Conservation (phyloP, 2,888 invertebrate genomes). For the Rhagonycha lutea region DNA sequence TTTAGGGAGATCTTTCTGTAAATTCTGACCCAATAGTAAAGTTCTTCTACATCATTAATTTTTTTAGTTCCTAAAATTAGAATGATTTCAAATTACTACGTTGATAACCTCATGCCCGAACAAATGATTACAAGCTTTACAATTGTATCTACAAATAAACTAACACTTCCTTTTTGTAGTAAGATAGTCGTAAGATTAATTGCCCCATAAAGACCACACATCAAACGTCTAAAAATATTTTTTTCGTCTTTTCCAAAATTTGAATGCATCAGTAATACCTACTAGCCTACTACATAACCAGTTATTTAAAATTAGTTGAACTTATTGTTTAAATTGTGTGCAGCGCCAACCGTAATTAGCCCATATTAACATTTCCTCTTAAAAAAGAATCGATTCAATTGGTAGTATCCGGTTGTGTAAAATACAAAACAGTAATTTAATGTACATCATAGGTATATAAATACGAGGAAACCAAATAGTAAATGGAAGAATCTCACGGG, state of each 20-base stretch:
- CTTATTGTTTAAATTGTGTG: slow-evolving; percentile 13
- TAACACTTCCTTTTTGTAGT: slow-evolving; percentile 24
- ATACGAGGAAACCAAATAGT: background rate
- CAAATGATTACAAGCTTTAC: slow-evolving; percentile 15
- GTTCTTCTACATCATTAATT: background rate
- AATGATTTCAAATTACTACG: background rate
- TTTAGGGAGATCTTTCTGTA: background rate
- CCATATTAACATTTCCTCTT: slow-evolving; percentile 19
- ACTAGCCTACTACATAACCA: background rate
- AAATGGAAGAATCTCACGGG: slow-evolving; percentile 12
- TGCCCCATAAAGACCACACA: slow-evolving; percentile 17
- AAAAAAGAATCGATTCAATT: slow-evolving; percentile 18
- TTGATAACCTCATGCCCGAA: background rate
- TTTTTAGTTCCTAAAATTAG: background rate
- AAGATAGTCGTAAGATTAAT: slow-evolving; percentile 18
- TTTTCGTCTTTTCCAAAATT: background rate
- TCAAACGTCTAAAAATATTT: slow-evolving; percentile 21
- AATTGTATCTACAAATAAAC: slow-evolving; percentile 22
- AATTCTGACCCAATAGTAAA: background rate
- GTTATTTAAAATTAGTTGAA: background rate
- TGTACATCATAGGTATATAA: background rate
- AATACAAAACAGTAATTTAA: background rate
- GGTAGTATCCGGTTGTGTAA: slow-evolving; percentile 18
- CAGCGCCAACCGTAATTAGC: slow-evolving; percentile 21
- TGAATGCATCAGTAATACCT: background rate